Evolutionary conservation across 2,797 vertebrate genomes (phyloP), one percentile per base, ranked within the genome.

Genomic region (Tangara arthus): DNA sequence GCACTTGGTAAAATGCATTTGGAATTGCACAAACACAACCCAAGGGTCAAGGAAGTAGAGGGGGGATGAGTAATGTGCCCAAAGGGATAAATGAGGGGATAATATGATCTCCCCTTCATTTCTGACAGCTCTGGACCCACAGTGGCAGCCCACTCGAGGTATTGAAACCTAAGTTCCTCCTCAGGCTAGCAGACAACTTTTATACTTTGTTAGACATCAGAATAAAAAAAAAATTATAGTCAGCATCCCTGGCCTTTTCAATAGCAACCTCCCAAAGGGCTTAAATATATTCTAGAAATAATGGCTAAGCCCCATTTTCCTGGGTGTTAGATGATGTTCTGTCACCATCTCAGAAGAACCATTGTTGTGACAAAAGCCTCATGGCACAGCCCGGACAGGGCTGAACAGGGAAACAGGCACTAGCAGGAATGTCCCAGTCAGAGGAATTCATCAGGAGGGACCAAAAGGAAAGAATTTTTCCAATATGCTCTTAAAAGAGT

Each of bases 191-290:
- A 89, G 91, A 75, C 28, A 55, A 84, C 55, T 90, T 94, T 92
- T 89, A 80, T 94, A 90, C 92, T 94, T 95, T 82, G 82, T 88
- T 88, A 96, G 89, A 69, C 77, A 91, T 83, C 87, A 82, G 83
- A 93, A 96, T 83, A 27, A 93, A 82, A 89, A 91, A 92, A 57
- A 35, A 12, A 3, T 2, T 1, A 91, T 93, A 93, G 95, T 91
- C 87, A 86, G 75, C 55, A 73, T 90, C 91, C 70, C 60, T 63
- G 50, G 92, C 69, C 90, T 96, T 97, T 95, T 97, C 96, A 96
- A 97, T 96, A 95, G 96, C 89, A 90, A 77, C 47, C 52, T 97
- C 96, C 96, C 96, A 94, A 92, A 95, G 96, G 94, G 61, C 71
- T 94, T 95, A 82, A 95, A 88, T 94, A 94, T 89, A 93, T 89